phyloP scores from a whole-genome alignment of 2,113 vertebrate species.

The Urocynchramus pylzowi region DNA sequence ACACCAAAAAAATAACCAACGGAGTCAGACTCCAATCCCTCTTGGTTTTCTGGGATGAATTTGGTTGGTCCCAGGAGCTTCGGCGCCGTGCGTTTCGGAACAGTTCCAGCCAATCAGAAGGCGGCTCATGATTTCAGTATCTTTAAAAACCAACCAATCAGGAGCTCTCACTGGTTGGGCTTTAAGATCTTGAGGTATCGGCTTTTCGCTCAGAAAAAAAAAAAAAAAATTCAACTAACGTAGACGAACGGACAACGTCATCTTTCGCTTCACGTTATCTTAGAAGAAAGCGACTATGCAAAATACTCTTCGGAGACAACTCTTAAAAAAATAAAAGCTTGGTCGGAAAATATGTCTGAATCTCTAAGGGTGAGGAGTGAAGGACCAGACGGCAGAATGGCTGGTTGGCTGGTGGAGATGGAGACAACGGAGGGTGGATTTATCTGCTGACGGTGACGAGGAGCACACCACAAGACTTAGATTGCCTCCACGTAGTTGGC shows the following conservation, averaged over 20 bases:
- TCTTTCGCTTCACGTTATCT: slow-evolving; percentile 45
- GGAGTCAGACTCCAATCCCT: not conserved
- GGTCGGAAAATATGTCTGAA: slow-evolving; percentile 82
- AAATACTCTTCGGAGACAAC: slow-evolving; percentile 72
- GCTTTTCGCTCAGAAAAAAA: slow-evolving; percentile 37
- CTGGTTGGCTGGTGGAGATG: slow-evolving; percentile 65
- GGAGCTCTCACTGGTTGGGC: slow-evolving; percentile 55
- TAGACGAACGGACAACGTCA: slow-evolving; percentile 18
- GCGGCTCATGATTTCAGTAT: slow-evolving; percentile 57
- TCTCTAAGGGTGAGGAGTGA: slow-evolving; percentile 72
- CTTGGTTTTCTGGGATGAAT: slow-evolving; percentile 7
- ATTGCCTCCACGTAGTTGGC: slow-evolving; percentile 98
- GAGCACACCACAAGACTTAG: slow-evolving; percentile 72
- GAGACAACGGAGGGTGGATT: slow-evolving; percentile 43
- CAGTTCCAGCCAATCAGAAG: slow-evolving; percentile 62
- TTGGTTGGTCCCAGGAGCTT: slow-evolving; percentile 46
- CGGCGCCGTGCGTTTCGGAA: not conserved
- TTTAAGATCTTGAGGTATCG: slow-evolving; percentile 67
- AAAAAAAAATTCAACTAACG: not conserved
- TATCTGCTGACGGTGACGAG: slow-evolving; percentile 46
- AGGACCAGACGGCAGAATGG: slow-evolving; percentile 56
- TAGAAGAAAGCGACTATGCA: slow-evolving; percentile 66
- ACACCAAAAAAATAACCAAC: not conserved
- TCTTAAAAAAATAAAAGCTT: slow-evolving; percentile 85
- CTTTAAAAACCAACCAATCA: slow-evolving; percentile 63